phyloP scores from a whole-genome alignment of 2,797 vertebrate genomes.

The Mustela erminea region DNA sequence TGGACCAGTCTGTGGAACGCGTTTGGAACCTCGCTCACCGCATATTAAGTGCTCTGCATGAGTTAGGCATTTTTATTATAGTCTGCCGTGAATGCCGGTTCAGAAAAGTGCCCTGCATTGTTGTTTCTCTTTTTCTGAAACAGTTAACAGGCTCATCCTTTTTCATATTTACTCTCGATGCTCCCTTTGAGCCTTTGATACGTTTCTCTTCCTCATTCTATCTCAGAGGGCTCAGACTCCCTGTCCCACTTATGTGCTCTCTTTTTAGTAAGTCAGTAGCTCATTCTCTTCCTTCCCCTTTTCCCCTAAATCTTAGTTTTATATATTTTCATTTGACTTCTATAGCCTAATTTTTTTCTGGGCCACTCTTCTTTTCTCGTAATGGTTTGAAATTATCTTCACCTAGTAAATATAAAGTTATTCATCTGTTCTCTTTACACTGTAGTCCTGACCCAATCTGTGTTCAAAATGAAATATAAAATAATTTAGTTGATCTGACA shows the following conservation, averaged over 20 bases:
- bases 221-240: slow-evolving; percentile 1
- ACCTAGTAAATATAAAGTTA: slow-evolving; percentile 20
- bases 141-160: background rate
- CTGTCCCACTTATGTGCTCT: background rate
- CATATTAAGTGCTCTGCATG: background rate
- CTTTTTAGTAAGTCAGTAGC: slow-evolving; percentile 19
- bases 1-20: background rate
- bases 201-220: slow-evolving; percentile 26
- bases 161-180: background rate
- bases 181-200: slow-evolving; percentile 18
- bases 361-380: slow-evolving; percentile 18
- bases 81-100: background rate
- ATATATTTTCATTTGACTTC: slow-evolving; percentile 35
- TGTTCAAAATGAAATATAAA: slow-evolving; percentile 31
- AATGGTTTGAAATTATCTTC: background rate
- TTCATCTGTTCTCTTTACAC: background rate
- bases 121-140: background rate
- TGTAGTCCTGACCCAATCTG: background rate
- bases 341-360: background rate
- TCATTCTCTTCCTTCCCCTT: background rate
- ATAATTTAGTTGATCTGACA: background rate
- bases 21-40: background rate
- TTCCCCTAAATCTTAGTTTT: background rate
- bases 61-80: background rate
- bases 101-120: background rate